Evolutionary conservation across 2,797 vertebrate genomes (phyloP).

Genomic region (Tenualosa ilisha): DNA sequence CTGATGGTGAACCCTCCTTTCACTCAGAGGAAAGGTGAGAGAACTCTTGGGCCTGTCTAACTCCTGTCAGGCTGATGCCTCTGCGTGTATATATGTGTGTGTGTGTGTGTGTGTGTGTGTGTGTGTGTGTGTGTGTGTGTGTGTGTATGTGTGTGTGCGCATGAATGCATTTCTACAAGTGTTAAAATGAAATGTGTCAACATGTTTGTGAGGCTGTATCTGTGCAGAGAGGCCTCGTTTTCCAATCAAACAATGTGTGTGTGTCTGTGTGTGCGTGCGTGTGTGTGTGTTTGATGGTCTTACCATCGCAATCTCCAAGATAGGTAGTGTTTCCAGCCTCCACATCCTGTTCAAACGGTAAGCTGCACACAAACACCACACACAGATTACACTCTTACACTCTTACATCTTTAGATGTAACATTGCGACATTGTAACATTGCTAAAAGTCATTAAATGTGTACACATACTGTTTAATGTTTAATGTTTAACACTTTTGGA

Average conservation of each 20-base stretch:
- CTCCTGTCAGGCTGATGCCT: background rate
- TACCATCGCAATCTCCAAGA: slow-evolving; percentile 93
- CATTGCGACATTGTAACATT: background rate
- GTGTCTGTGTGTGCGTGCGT: background rate
- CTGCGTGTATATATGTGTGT: background rate
- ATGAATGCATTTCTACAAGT: background rate
- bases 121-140: background rate
- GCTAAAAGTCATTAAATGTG: background rate
- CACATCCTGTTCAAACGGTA: slow-evolving; percentile 89
- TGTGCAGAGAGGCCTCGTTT: background rate
- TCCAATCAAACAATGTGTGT: background rate
- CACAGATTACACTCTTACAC: slow-evolving; percentile 27
- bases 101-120: background rate
- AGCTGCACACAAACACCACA: slow-evolving; percentile 67
- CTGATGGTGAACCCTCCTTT: background rate
- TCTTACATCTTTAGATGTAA: no score
- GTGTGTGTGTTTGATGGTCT: slow-evolving; percentile 50
- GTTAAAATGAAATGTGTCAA: background rate
- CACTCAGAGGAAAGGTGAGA: background rate
- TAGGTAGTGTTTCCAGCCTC: slow-evolving; percentile 84
- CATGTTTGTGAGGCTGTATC: background rate
- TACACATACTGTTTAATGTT: background rate
- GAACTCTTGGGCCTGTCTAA: background rate
- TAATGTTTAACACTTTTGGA: no score
- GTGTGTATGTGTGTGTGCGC: background rate